Percentiles rank a stretch among this genome's conserved stretches.
Evolutionary conservation across 2,888 invertebrate species (phyloP).

Genomic region (Synergus itoensis): DNA sequence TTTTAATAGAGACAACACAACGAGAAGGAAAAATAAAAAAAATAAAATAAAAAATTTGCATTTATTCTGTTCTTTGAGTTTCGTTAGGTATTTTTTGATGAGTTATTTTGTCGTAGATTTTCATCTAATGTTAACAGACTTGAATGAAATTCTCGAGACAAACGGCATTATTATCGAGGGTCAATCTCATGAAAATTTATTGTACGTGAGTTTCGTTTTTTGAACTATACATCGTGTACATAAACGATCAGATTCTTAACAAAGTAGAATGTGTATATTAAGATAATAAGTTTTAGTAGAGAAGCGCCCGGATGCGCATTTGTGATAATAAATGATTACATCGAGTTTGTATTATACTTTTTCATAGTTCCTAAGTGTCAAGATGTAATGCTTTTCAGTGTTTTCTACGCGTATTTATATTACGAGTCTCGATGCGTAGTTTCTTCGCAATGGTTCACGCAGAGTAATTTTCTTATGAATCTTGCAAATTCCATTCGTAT

Average conservation of each 20-base stretch:
- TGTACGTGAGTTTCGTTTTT: background rate
- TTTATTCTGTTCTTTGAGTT: background rate
- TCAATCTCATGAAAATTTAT: background rate
- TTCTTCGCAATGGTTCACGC: slow-evolving; percentile 17
- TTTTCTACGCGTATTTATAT: slow-evolving; percentile 42
- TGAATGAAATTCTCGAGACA: slow-evolving; percentile 45
- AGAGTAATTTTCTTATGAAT: slow-evolving; percentile 30
- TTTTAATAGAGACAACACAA: background rate
- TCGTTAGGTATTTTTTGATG: background rate
- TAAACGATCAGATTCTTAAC: slow-evolving; percentile 15
- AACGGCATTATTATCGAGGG: slow-evolving; percentile 38
- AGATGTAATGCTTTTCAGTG: slow-evolving; percentile 61
- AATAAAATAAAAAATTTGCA: slow-evolving; percentile 12
- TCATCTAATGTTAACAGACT: background rate
- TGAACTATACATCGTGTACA: slow-evolving; percentile 20
- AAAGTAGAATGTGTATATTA: slow-evolving; percentile 32
- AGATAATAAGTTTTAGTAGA: slow-evolving; percentile 37
- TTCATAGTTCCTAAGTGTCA: slow-evolving; percentile 66
- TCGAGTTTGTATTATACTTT: slow-evolving; percentile 59
- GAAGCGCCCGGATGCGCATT: slow-evolving; percentile 46
- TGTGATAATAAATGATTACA: slow-evolving; percentile 53
- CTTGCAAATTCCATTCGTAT: slow-evolving; percentile 41
- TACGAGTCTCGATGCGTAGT: background rate
- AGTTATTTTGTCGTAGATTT: background rate
- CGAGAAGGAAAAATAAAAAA: background rate